phyloP scores from a whole-genome alignment of 2,113 vertebrate genomes.

The Entomyzon cyanotis region DNA sequence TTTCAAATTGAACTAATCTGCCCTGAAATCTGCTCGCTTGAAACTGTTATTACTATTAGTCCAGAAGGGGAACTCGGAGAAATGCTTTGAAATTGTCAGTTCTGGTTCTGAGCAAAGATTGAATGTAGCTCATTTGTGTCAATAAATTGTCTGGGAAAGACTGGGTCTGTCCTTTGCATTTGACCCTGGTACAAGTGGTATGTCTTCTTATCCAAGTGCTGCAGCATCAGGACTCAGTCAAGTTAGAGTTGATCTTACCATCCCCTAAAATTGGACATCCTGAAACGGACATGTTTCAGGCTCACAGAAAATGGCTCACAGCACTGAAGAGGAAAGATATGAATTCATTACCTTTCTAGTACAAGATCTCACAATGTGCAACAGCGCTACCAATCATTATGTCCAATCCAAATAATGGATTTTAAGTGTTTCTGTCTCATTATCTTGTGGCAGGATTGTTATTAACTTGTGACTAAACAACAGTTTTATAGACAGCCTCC shows the following conservation, averaged over 20 bases:
- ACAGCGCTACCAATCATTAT: background rate
- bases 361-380: background rate
- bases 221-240: background rate
- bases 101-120: background rate
- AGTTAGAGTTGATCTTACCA: background rate
- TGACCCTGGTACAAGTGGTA: background rate
- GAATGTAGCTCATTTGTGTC: background rate
- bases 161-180: background rate
- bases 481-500: background rate
- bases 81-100: background rate
- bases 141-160: background rate
- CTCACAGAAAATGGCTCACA: background rate
- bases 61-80: background rate
- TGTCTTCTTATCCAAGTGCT: background rate
- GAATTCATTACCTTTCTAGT: background rate
- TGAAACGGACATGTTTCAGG: background rate
- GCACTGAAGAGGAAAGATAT: background rate
- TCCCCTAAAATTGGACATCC: background rate
- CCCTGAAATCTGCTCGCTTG: background rate
- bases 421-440: background rate
- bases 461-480: background rate
- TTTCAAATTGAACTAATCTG: background rate
- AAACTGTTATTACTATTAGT: background rate
- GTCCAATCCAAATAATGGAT: background rate
- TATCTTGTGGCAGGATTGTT: background rate